Percentiles rank a stretch among this genome's conserved stretches.
These are phyloP conservation scores for Diuraphis noxia DNA, from an alignment of 1,140 invertebrate genomes.

Conservation along the genomic window DNA sequence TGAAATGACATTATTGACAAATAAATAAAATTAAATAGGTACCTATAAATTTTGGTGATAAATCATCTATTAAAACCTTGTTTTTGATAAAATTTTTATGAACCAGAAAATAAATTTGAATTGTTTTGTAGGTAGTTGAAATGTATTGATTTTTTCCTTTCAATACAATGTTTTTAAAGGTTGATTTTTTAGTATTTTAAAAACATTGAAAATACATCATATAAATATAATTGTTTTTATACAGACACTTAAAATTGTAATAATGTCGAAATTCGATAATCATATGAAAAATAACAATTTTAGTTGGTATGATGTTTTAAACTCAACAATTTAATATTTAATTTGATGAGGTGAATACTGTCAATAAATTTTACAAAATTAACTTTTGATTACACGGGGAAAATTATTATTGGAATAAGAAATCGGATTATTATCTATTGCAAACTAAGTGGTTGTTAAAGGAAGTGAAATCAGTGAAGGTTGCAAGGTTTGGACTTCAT, in stretches of 20 bases:
- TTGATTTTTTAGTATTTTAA: not conserved
- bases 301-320: not conserved
- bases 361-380: not conserved
- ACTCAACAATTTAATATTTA: not conserved
- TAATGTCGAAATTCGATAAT: not conserved
- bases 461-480: not conserved
- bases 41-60: no score
- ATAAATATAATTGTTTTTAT: not conserved
- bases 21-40: no score
- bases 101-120: no score
- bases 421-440: not conserved
- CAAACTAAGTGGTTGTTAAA: not conserved
- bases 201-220: not conserved
- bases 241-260: not conserved
- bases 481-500: not conserved
- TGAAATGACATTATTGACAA: no score
- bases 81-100: no score
- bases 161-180: not conserved
- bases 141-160: no score
- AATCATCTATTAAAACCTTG: no score
- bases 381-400: not conserved
- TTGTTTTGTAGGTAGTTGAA: no score
- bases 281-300: not conserved
- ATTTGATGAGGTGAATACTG: not conserved
- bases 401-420: not conserved